phyloP scores from a whole-genome alignment of 2,113 vertebrate genomes.

The Zingel zingel region DNA sequence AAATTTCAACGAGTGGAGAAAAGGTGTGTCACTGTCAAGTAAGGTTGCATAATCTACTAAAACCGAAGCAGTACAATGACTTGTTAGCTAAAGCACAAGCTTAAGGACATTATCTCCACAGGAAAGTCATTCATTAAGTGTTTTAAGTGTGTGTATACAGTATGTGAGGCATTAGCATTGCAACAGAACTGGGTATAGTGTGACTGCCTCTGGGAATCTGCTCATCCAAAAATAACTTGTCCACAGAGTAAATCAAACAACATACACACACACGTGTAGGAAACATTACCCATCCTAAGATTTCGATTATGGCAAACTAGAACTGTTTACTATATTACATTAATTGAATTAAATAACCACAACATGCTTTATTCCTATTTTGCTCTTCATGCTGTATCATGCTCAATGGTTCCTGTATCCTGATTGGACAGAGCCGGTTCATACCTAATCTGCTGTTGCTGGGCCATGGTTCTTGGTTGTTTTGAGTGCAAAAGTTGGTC shows the following conservation, averaged over 20 bases:
- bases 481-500: constrained; percentile 44
- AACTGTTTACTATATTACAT: background rate
- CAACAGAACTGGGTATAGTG: background rate
- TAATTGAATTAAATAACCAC: background rate
- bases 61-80: background rate
- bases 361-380: background rate
- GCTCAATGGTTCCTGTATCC: background rate
- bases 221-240: constrained; percentile 50
- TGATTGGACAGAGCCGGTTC: constrained; percentile 28
- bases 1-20: background rate
- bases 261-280: background rate
- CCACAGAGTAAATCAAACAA: constrained; percentile 12
- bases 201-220: constrained; percentile 20
- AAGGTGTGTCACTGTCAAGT: background rate
- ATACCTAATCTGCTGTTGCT: constrained; percentile 87
- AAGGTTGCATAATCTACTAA: background rate
- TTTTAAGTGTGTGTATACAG: background rate
- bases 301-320: background rate
- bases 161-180: background rate
- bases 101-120: background rate
- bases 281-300: background rate
- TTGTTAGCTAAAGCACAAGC: background rate
- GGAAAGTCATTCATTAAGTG: background rate
- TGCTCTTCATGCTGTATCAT: background rate
- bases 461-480: constrained; percentile 81